Conservation (phyloP, 2,888 invertebrate species). For the Idaea biselata region DNA sequence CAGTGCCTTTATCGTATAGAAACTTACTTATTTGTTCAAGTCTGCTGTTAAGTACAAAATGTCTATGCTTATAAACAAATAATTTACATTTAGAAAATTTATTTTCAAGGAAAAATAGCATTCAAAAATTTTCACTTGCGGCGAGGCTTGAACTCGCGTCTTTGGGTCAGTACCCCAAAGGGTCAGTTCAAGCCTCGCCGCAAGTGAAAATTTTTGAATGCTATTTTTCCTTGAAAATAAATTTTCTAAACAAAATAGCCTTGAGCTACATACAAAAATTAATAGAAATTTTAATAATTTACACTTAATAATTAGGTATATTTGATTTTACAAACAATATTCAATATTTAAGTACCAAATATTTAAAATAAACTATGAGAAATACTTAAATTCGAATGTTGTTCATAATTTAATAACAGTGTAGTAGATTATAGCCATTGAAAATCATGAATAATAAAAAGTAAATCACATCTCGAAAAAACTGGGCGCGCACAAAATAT, state of each 20-base stretch:
- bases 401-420: conserved; percentile 10
- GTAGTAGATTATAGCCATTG: not conserved
- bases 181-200: too few relatives aligned
- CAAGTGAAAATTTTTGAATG: too few relatives aligned
- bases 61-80: not conserved
- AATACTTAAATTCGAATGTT: not conserved
- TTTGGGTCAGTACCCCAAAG: too few relatives aligned
- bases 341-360: not conserved
- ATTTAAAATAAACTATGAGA: not conserved
- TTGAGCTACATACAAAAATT: too few relatives aligned
- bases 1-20: not conserved
- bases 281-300: too few relatives aligned
- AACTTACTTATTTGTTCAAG: not conserved
- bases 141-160: too few relatives aligned
- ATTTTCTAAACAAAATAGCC: too few relatives aligned
- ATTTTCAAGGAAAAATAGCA: too few relatives aligned
- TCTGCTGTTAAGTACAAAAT: not conserved
- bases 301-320: not conserved
- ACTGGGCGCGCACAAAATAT: conserved; percentile 5
- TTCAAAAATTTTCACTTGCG: too few relatives aligned
- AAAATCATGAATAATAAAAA: conserved; percentile 9
- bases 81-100: too few relatives aligned
- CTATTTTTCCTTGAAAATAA: too few relatives aligned
- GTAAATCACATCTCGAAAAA: conserved; percentile 12
- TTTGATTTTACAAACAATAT: not conserved